Evolutionary conservation across 2,113 vertebrate species (phyloP).

Genomic region (Tyto alba): DNA sequence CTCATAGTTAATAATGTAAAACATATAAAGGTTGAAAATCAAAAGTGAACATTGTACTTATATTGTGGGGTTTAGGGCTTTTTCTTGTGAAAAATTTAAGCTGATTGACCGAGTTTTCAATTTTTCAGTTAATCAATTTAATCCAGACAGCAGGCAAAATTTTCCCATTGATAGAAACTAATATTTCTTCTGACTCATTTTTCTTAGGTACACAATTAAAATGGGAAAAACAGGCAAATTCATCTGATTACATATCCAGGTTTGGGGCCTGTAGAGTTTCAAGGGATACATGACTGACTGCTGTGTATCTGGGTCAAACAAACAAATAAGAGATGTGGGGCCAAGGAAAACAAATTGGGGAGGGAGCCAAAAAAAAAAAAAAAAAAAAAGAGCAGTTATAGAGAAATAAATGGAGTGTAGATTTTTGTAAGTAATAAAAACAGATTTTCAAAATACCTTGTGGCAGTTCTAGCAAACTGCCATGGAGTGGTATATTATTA

Average conservation of each 20-base stretch:
- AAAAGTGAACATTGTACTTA: background rate
- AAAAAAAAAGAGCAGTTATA: background rate
- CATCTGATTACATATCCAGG: background rate
- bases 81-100: background rate
- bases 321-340: background rate
- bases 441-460: conserved; percentile 9
- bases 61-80: background rate
- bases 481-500: conserved; percentile 32
- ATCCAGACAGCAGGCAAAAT: background rate
- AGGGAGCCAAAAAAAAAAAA: background rate
- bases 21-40: background rate
- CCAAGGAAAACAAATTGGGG: background rate
- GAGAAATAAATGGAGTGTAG: background rate
- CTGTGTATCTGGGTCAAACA: background rate
- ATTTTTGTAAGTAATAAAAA: conserved; percentile 51
- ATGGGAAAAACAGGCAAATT: background rate
- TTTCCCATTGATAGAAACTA: conserved; percentile 8
- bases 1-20: background rate
- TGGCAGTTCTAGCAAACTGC: conserved; percentile 16
- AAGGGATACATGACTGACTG: background rate
- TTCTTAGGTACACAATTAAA: conserved; percentile 17
- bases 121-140: background rate
- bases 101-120: background rate
- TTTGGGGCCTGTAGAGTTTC: background rate
- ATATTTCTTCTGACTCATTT: conserved; percentile 36